Base-by-base conservation (phyloP, 2,888 invertebrate genomes). In the Timema cristinae region DNA sequence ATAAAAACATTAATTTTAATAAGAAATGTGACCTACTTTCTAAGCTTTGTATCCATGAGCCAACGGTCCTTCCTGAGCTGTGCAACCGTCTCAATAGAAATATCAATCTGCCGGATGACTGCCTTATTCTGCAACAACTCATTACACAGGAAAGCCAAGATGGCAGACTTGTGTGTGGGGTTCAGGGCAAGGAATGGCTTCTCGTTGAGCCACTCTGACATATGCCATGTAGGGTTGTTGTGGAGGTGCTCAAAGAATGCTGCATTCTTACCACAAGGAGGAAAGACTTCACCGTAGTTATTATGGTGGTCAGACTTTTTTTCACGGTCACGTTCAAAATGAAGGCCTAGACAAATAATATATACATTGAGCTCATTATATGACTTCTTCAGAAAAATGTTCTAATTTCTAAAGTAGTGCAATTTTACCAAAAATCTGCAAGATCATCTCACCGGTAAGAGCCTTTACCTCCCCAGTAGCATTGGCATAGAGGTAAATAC, bases 41-140 rank as follows among this genome's bases (percentile, higher is more conserved):
- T 87, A 67, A 97, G 90, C 85, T 96, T 95, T 79, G 94, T 94
- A 80, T 98, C 98, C 78, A 96, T 86, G 73, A 95, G 87, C 87
- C 97, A 97, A 77, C 96, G 89, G 79, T 98, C 97, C 79, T 95
- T 92, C 80, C 92, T 91, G 77, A 94, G 86, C 78, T 92, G 94
- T 75, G 91, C 91, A 75, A 94, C 92, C 70, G 90, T 91, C 76
- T 98, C 97, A 68, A 98, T 85, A 73, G 92, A 91, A 50, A 87
- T 90, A 79, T 98, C 98, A 71, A 98, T 92, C 82, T 97, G 97
- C 51, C 92, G 87, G 78, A 94, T 85, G 76, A 97, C 93, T 10
- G 93, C 90, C 83, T 96, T 95, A 82, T 96, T 97, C 83, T 95
- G 94, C 66, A 98, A 86, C 77, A 98, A 86, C 82, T 98, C 97